Conservation (phyloP, 2,113 vertebrate genomes). For the Chrysemys picta region DNA sequence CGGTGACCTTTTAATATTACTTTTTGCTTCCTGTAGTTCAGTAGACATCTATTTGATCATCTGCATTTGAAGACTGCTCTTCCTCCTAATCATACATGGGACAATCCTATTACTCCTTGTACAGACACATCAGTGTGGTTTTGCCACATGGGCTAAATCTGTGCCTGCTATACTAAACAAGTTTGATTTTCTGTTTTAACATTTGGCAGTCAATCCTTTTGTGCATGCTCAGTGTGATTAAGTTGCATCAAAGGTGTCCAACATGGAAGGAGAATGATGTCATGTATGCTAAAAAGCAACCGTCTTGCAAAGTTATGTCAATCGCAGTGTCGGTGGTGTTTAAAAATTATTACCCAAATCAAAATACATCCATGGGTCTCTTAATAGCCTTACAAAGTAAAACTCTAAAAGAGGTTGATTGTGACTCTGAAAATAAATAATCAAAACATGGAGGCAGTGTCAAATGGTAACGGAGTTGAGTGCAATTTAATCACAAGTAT, state of each 20-base stretch:
- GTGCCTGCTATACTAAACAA: background rate
- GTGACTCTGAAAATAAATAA: background rate
- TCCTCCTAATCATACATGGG: conserved; percentile 5
- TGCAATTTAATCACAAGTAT: background rate
- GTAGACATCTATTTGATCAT: conserved; percentile 30
- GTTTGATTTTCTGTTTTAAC: background rate
- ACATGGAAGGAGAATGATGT: accelerated
- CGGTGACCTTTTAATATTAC: background rate
- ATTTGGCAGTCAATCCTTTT: background rate
- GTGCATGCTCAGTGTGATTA: background rate
- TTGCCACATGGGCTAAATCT: background rate
- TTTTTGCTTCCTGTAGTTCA: background rate
- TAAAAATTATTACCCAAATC: background rate
- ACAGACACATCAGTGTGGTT: background rate
- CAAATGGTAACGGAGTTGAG: background rate
- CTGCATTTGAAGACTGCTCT: background rate
- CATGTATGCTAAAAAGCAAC: background rate
- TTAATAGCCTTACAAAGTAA: background rate
- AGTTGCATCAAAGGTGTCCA: background rate
- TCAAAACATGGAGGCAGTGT: background rate
- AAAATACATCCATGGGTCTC: background rate
- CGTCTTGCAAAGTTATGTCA: accelerated
- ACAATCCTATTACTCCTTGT: conserved; percentile 2
- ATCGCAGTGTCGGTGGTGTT: background rate
- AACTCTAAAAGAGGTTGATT: background rate